Base-by-base conservation (phyloP, 2,113 vertebrate species). In the Cricetomys ansorgei region DNA sequence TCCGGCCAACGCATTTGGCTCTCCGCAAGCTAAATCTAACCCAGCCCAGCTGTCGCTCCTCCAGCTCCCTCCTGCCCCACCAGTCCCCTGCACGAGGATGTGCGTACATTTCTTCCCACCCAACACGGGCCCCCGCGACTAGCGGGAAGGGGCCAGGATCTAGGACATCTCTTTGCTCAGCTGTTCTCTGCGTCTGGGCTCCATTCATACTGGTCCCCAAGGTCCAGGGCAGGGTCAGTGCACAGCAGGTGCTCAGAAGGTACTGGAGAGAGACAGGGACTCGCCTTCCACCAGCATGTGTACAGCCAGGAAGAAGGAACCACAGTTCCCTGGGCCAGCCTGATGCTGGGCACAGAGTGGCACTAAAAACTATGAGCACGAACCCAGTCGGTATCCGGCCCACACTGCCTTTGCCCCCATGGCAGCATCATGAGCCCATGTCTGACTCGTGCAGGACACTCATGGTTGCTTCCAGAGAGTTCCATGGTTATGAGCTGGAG, bases 21-120 rank as follows among this genome's bases (percentile, higher is more conserved):
- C 91, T 64, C 37, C 3, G 75, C n/a, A 73, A 89, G 85, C 95
- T 95, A 96, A 94, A 96, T 89, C 62, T 89, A 97, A 86, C 72
- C 89, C 76, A 92, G 86, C 86, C 91, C 92, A 95, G 95, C 96
- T 98, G 97, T 91, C 96, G 94, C 62, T 67, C 53, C 86, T 80
- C 84, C 84, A 0, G 34, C 45, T 86, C 37, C 11, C 12, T 12
- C 80, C 21, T 1, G n/a, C 80, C 75, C 43, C 29, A 29, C 77
- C 9, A 1, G 69, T 48, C 57, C 64, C 59, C 40, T 4, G 37
- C 40, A 50, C 76, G 23, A 34, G 72, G 80, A 85, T 77, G 77
- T 4, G 7, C 89, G 19, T 29, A 45, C 57, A 75, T 69, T 69
- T 37, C 64, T 53, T 75, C 57, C 17, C 8, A 0, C 62, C 75